These are phyloP conservation scores for Cybosia mesomella DNA, from an alignment of 2,888 invertebrate species.

Conservation along the genomic window DNA sequence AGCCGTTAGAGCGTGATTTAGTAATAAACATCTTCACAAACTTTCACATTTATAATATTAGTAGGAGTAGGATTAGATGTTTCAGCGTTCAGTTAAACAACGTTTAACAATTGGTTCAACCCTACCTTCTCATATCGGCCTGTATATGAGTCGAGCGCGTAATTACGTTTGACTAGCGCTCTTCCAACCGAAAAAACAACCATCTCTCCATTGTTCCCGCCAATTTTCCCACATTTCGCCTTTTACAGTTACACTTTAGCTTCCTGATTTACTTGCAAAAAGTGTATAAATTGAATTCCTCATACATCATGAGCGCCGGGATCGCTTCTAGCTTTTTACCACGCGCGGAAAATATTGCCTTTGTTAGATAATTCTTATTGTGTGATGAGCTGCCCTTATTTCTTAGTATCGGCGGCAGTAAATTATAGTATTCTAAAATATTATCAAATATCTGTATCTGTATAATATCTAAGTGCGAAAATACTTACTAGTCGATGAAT, in stretches of 20 bases:
- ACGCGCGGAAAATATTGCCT: constrained; percentile 64
- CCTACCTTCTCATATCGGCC: constrained; percentile 62
- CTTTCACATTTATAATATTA: too few relatives aligned
- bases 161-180: constrained; percentile 83
- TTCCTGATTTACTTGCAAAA: constrained; percentile 82
- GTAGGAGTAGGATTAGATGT: too few relatives aligned
- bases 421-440: background rate
- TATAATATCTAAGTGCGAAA: background rate
- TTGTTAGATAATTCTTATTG: constrained; percentile 64
- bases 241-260: constrained; percentile 80
- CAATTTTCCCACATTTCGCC: constrained; percentile 85
- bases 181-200: constrained; percentile 82
- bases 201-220: constrained; percentile 81
- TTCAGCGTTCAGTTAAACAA: constrained; percentile 23
- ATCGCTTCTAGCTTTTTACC: constrained; percentile 60
- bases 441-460: background rate
- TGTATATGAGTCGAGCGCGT: constrained; percentile 73
- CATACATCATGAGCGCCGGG: constrained; percentile 64
- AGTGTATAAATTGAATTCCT: constrained; percentile 81
- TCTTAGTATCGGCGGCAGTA: constrained; percentile 17
- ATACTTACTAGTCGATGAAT: background rate
- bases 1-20: too few relatives aligned
- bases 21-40: too few relatives aligned
- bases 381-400: constrained; percentile 51
- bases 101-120: constrained; percentile 49